Base-by-base conservation (phyloP, 2,797 vertebrate genomes). In the Acrossocheilus wenchowensis region DNA sequence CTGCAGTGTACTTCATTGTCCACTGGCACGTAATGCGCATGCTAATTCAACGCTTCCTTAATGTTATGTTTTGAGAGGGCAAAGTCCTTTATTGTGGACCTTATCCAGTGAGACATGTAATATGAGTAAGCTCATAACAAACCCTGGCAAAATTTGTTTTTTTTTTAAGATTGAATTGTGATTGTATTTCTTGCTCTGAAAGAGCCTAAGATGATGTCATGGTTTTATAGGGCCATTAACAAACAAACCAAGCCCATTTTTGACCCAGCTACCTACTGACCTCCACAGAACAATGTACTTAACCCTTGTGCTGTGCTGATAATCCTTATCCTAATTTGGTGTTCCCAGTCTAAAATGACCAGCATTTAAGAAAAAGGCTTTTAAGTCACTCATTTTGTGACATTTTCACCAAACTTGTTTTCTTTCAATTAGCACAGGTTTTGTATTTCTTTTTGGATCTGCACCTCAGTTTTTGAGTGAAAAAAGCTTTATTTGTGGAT, bases 1-100 rank as follows among this genome's bases (percentile, higher is more conserved):
- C 71, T 81, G 41, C 72, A 84, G 23, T 57, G 10, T 30, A 74
- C 48, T 83, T 86, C 62, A 88, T 57, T 81, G 85, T 88, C 77
- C 75, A 86, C n/a, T 83, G 41, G 57, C 34, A 41, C 60, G 12
- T 78, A 62, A 83, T 60, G 50, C 3, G 41, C 50, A 81, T 62
- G 54, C 78, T 68, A 81, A 39, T 81, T 71, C 41, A 73, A 64
- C 8, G 6, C 80, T 73, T 81, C 66, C 64, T 77, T 17, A 45
- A 84, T 80, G 73, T 57, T 69, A 72, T 23, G 19, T 43, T 62
- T 62, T 15, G 43, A 74, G 34, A 48, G 60, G 19, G 23, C 64
- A 45, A 75, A 68, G 82, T 41, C 74, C 43, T 80, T 72, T 9
- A 39, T 66, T 48, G 72, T 77, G 39, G 8, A 57, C 14, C n/a